These are phyloP conservation scores for Eulemur albifrons DNA, from an alignment of 2,797 vertebrate genomes.

Conservation along the genomic window DNA sequence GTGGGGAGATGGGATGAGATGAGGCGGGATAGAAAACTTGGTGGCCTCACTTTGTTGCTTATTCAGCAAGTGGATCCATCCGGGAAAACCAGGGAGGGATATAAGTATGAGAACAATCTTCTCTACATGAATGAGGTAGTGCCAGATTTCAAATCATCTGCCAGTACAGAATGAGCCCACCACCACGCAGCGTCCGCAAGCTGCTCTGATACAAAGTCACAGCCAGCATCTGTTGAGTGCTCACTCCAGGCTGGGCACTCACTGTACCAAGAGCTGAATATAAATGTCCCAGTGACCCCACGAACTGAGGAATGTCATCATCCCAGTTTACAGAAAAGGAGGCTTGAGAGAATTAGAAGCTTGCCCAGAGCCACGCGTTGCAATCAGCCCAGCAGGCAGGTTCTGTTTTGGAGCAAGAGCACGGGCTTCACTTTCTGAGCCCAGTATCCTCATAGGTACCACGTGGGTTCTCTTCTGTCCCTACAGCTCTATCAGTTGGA, in stretches of 20 bases:
- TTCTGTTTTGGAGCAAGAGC: neutral
- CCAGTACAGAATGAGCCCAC: neutral
- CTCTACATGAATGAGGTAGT: neutral
- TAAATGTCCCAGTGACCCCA: neutral
- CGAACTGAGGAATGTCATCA: neutral
- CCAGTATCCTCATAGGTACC: accelerated
- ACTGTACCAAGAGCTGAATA: neutral
- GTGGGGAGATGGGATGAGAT: accelerated
- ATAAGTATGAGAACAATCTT: neutral
- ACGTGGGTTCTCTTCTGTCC: accelerated
- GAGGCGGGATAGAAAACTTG: neutral
- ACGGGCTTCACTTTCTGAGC: accelerated
- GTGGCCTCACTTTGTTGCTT: neutral
- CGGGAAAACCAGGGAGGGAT: neutral
- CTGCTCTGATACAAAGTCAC: neutral
- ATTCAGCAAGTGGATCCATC: neutral
- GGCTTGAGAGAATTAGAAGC: neutral
- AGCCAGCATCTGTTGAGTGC: accelerated
- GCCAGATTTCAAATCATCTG: neutral
- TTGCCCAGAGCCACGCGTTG: neutral
- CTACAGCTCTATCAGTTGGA: neutral
- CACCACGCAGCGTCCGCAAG: accelerated
- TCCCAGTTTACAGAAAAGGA: neutral
- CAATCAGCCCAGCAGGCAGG: no score
- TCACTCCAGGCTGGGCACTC: neutral